Conservation (phyloP, 2,797 vertebrate species). For the Molossus molossus region DNA sequence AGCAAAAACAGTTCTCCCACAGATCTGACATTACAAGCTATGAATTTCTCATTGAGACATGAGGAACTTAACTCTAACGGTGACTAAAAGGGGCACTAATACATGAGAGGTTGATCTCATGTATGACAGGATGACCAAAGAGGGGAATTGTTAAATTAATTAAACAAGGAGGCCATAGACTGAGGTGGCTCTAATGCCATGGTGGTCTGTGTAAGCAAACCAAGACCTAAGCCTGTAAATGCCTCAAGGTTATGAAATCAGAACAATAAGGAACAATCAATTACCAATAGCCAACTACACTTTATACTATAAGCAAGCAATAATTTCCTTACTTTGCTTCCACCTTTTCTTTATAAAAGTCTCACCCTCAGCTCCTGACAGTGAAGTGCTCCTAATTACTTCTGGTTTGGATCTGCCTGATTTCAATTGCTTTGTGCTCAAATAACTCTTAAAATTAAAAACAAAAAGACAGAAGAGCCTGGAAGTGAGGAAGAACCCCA, state of each 20-base stretch:
- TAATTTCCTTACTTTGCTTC: background rate
- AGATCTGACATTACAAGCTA: background rate
- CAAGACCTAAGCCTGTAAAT: conserved; percentile 13
- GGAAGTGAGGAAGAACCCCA: background rate
- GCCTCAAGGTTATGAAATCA: conserved; percentile 1
- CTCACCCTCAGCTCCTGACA: background rate
- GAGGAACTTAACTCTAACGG: background rate
- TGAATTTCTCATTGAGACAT: background rate
- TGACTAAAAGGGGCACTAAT: background rate
- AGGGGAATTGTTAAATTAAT: background rate
- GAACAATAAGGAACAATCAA: background rate
- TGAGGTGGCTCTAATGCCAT: background rate
- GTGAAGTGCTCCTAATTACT: background rate
- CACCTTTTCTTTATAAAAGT: background rate
- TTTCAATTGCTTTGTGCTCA: background rate
- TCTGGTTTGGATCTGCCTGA: background rate
- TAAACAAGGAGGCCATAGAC: background rate
- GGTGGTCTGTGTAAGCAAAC: background rate
- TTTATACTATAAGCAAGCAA: background rate
- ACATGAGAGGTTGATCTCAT: background rate
- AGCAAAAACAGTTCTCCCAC: background rate
- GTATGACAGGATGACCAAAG: background rate
- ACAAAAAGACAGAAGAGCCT: background rate
- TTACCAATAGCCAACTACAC: background rate
- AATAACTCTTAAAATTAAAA: background rate